phyloP scores from a whole-genome alignment of 1,140 invertebrate species.

The Drosophila teissieri region DNA sequence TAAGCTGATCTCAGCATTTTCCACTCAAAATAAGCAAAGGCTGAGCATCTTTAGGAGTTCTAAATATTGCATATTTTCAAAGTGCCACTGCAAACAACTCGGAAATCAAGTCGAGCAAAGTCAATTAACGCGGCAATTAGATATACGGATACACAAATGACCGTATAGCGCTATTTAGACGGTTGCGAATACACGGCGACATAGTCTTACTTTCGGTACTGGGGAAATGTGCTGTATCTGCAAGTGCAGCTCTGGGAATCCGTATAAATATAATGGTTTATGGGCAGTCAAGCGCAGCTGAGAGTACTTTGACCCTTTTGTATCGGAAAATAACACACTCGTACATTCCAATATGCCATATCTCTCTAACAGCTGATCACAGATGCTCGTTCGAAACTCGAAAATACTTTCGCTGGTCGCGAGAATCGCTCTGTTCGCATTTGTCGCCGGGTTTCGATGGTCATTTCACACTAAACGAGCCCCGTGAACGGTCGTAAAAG shows the following conservation, averaged over 20 bases:
- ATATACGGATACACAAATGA: constrained; percentile 33
- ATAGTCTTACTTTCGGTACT: constrained; percentile 23
- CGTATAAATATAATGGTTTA: constrained; percentile 42
- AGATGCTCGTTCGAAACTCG: constrained; percentile 35
- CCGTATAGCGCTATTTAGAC: constrained; percentile 2
- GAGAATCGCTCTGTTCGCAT: constrained; percentile 25
- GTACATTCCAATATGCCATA: too few species aligned
- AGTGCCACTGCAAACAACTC: constrained; percentile 55
- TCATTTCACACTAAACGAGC: constrained; percentile 41
- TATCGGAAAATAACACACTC: background rate
- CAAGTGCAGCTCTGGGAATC: constrained; percentile 41
- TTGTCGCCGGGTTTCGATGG: constrained; percentile 36
- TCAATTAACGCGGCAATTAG: constrained; percentile 67
- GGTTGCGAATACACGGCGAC: constrained; percentile 12
- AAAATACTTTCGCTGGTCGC: constrained; percentile 54
- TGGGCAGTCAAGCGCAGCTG: constrained; percentile 32
- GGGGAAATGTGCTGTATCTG: constrained; percentile 5
- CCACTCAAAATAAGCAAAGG: constrained; percentile 26
- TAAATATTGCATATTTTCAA: constrained; percentile 53
- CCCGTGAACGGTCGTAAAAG: constrained; percentile 23
- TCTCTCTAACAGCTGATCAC: constrained; percentile 28
- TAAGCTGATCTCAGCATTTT: constrained; percentile 16
- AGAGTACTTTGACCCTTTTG: constrained; percentile 51
- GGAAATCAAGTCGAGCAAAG: constrained; percentile 51
- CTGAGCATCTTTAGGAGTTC: constrained; percentile 40